Conservation (phyloP, 2,888 invertebrate genomes). For the Vannuccia rotundouncinata region DNA sequence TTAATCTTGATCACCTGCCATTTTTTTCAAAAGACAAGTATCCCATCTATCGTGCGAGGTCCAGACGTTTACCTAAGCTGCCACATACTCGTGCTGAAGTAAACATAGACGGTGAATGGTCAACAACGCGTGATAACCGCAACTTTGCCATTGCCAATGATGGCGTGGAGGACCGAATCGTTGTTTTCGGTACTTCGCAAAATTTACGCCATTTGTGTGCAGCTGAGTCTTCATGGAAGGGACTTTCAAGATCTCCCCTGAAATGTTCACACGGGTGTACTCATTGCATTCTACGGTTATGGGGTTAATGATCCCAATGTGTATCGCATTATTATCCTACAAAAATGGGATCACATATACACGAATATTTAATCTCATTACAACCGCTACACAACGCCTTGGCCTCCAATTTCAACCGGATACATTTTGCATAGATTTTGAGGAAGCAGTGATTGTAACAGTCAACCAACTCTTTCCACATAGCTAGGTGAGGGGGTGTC, state of each 20-base stretch:
- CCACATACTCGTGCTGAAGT: background rate
- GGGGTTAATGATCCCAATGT: constrained; percentile 9
- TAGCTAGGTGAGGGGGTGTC: background rate
- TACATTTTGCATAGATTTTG: constrained; percentile 10
- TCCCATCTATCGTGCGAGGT: background rate
- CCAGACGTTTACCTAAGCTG: background rate
- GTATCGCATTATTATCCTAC: constrained; percentile 15
- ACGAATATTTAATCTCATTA: constrained; percentile 12
- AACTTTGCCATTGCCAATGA: background rate
- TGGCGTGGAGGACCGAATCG: background rate
- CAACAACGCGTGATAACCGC: background rate
- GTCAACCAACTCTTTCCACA: constrained; percentile 23
- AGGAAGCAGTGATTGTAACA: constrained; percentile 10
- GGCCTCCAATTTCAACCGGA: no score
- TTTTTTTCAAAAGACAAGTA: background rate
- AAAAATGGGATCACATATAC: background rate
- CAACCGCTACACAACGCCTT: no score
- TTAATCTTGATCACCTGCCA: background rate
- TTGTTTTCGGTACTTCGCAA: constrained; percentile 13
- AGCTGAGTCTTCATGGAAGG: constrained; percentile 20
- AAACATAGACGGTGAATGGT: background rate
- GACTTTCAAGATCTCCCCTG: constrained; percentile 9
- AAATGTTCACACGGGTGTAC: background rate
- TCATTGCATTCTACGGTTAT: background rate
- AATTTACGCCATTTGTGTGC: constrained; percentile 11